These are phyloP conservation scores for Ia io DNA, from an alignment of 2,113 vertebrate species.

Conservation along the genomic window DNA sequence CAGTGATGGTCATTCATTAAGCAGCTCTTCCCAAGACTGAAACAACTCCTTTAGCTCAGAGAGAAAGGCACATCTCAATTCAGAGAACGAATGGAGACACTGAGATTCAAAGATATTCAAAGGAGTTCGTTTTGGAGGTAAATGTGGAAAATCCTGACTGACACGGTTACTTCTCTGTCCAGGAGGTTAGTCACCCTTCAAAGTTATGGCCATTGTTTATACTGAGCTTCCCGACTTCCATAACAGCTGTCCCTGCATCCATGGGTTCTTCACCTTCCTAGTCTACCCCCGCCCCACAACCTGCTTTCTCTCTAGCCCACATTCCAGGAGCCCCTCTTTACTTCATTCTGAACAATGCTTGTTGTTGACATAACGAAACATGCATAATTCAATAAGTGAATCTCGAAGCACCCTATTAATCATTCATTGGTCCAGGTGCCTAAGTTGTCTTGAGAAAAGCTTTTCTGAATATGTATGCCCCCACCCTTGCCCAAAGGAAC, in stretches of 20 bases:
- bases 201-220: constrained; percentile 16
- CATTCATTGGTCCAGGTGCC: constrained; percentile 21
- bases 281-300: not conserved
- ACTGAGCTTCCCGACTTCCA: constrained; percentile 9
- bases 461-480: not conserved
- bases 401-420: constrained; percentile 23
- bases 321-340: not conserved
- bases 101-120: not conserved
- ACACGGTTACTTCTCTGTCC: not conserved
- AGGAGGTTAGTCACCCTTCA: not conserved
- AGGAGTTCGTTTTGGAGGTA: not conserved
- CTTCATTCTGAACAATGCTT: not conserved
- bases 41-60: not conserved
- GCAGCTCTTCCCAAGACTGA: not conserved
- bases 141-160: constrained; percentile 8
- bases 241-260: not conserved
- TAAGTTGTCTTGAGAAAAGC: not conserved
- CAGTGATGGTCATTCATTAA: not conserved
- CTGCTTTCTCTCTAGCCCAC: not conserved
- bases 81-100: not conserved
- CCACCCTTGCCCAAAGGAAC: not conserved
- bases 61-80: not conserved
- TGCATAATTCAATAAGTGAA: constrained; percentile 46
- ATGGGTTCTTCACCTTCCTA: not conserved
- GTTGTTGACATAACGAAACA: constrained; percentile 27